Percentiles rank a stretch among this genome's conserved stretches.
Evolutionary conservation across 2,888 invertebrate genomes (phyloP).

Genomic region (Xanthia icteritia): DNA sequence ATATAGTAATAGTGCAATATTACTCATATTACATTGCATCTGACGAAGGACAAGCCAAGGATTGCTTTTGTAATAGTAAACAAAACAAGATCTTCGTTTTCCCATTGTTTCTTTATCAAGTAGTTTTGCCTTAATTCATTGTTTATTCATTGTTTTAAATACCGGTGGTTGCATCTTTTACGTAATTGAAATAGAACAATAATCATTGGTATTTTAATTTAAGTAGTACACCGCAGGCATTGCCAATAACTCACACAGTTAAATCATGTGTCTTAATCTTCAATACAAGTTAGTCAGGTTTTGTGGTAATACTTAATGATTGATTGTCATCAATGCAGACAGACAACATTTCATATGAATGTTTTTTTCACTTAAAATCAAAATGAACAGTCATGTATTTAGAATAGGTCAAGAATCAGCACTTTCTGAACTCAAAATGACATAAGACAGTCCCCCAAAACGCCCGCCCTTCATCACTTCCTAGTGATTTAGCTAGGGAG

Average conservation of each 20-base stretch:
- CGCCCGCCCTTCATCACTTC: background rate
- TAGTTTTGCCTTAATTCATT: background rate
- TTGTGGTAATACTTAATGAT: background rate
- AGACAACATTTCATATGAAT: background rate
- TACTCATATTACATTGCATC: background rate
- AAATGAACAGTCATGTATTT: background rate
- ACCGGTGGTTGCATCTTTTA: background rate
- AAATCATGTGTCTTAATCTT: background rate
- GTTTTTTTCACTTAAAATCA: background rate
- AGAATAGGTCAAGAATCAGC: background rate
- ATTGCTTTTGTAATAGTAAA: constrained; percentile 11
- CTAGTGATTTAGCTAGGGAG: background rate
- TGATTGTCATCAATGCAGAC: background rate
- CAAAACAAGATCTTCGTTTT: constrained; percentile 24
- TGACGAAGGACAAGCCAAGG: constrained; percentile 23
- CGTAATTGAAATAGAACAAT: background rate
- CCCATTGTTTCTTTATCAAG: constrained; percentile 2
- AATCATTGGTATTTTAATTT: background rate
- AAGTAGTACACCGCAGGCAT: background rate
- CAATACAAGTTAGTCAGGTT: background rate
- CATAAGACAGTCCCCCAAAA: background rate
- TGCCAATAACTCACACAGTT: background rate
- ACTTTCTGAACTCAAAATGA: no score
- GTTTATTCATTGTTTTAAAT: background rate
- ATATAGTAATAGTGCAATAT: background rate